Evolutionary conservation across 2,888 invertebrate species (phyloP).

Genomic region (Nasonia oneida): DNA sequence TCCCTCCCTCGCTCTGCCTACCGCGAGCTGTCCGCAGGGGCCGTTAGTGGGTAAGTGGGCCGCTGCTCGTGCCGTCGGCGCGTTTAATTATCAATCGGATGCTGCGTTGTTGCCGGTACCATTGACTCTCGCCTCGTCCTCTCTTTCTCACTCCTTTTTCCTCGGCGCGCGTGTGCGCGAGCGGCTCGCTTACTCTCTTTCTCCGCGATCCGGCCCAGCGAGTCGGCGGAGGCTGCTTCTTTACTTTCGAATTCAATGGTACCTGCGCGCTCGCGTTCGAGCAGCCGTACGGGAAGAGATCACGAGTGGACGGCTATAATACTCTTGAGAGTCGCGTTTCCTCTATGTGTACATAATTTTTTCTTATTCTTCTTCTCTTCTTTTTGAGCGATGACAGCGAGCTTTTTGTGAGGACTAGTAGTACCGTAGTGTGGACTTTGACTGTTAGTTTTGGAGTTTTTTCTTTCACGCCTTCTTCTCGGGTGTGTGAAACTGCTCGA

Average conservation of each 20-base stretch:
- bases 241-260: slow-evolving; percentile 60
- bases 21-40: slow-evolving; percentile 52
- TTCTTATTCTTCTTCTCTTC: neutral
- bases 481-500: neutral
- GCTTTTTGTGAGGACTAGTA: neutral
- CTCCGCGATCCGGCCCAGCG: slow-evolving; percentile 46
- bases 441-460: neutral
- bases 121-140: slow-evolving; percentile 54
- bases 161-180: neutral
- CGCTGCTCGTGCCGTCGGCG: slow-evolving; percentile 62
- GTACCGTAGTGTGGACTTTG: neutral
- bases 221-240: slow-evolving; percentile 1
- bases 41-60: slow-evolving; percentile 78
- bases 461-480: too few species aligned
- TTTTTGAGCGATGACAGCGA: neutral
- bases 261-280: slow-evolving; percentile 16
- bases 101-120: slow-evolving; percentile 42
- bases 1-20: neutral
- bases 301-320: neutral
- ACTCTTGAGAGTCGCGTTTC: too few species aligned
- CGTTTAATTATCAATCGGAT: slow-evolving; percentile 72
- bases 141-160: neutral
- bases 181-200: slow-evolving; percentile 60
- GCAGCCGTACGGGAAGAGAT: neutral
- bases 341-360: neutral